Evolutionary conservation across 2,888 invertebrate species (phyloP), one percentile per base, ranked within the genome.

Genomic region (Nomada fabriciana): DNA sequence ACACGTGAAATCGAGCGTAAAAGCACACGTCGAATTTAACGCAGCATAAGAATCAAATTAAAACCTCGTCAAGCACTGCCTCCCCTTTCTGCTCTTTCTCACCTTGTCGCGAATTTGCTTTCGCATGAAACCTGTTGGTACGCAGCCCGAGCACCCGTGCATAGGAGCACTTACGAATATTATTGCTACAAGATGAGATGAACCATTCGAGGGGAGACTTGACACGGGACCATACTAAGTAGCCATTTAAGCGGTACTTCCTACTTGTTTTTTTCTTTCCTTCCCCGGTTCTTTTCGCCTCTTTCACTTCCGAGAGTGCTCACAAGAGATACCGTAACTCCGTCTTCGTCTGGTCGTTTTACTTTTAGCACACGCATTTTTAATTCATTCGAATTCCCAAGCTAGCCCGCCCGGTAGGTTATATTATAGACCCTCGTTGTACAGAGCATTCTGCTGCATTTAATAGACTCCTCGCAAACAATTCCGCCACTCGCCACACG

Each of bases 181-280:
- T 90, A 85, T 89, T 86, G 80, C 77, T 85, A 73, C 84, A 52
- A 61, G 69, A 71, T 42, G 59, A 63, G 78, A 73, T 63, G 77
- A 69, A 80, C 69, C 68, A 69, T 60, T 69, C 82, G 80, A 57
- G 88, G 89, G 89, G 89, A 81, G 84, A 86, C 88, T 87, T 82
- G 87, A 90, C 88, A 87, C 88, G 90, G 86, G 86, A 89, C 63
- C 89, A 86, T 91, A 89, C 91, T 91, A 91, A 92, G 90, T 92
- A 91, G 90, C 92, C 88, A 91, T 92, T 91, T 91, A 90, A 89
- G 89, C 82, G 83, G 84, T 82, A 83, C 83, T 76, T 73, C 79
- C 74, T 72, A 71, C 25, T 36, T 36, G 36, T 36, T 36, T 75
- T 83, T 59, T 82, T 50, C 50, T 53, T 71, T 47, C 42, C 64